Evolutionary conservation across 2,888 invertebrate genomes (phyloP), one percentile per base, ranked within the genome.

Genomic region (Drosophila meridionalis): DNA sequence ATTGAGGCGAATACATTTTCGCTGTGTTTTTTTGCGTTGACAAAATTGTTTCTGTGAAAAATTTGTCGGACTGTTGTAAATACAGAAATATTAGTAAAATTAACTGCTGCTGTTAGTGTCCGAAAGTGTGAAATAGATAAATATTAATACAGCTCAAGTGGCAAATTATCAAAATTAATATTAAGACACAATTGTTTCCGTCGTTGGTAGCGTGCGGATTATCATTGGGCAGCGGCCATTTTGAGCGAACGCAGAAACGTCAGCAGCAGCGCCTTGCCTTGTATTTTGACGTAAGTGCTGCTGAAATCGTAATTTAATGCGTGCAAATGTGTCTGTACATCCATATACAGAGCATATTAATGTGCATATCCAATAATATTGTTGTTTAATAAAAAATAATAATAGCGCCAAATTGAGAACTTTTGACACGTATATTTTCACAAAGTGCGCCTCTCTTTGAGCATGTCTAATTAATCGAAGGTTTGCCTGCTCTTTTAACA

Each of bases 161-260:
- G 34, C 9, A 68, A 63, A 50, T 32, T 34, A 47, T 30, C 6
- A 9, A 47, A 69, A 58, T 32, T 28, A 6, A 30, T 55, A 55
- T 20, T 43, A 20, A 59, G 11, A 53, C 14, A 42, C 7, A 53
- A n/a, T 75, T 69, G 26, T 55, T 55, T 58, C 60, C 28, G 30
- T 48, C 30, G 36, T 34, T 42, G 45, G 34, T 69, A 69, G 45
- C 72, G 80, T 85, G 71, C 58, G 58, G 59, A 78, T 70, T 79
- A 76, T 66, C 61, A 69, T 59, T 76, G 47, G 40, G 55, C 55
- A 73, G 87, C 90, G 80, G 88, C 90, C 90, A 90, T 90, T 90
- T 90, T 90, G 90, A 75, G 89, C 89, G 74, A 85, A 87, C 78
- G 47, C 52, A 74, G 64, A 84, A 88, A 85, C 84, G 84, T 85